Base-by-base conservation (phyloP, 2,113 vertebrate genomes). In the Plotosus lineatus region DNA sequence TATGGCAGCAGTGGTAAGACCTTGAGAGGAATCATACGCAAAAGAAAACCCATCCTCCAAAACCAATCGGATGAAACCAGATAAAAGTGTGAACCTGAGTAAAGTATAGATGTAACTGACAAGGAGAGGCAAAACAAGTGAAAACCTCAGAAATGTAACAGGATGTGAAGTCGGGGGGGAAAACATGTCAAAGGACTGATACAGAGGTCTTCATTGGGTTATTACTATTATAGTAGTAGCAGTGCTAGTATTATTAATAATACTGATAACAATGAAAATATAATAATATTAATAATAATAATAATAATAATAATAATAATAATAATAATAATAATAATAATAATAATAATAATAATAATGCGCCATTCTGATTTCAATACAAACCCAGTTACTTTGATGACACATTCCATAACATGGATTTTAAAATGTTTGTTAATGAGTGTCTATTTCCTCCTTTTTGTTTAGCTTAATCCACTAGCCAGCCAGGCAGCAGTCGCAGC, bases 381-480 rank as follows among this genome's bases (percentile, higher is more conserved):
- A 10, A 38, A 63, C 17, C 7, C 33, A 3, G 17, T 63, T 14
- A 36, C 19, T 19, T 65, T 65, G 33, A 38, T 23, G 3, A 38
- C 33, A 38, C 33, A 23, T 65, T 38, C 33, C 36, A 10, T 21
- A 63, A 21, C 15, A 14, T 58, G 10, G 23, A 68, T 42, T 50
- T 8, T 8, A 50, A 40, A 38, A 11, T n/a, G 53, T 81, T 53
- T 72, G 11, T 73, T n/a, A 26, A 19, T 58, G 4, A 44, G 3
- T 68, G 48, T 36, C 8, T 36, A 2, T 81, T 23, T 23, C 65
- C n/a, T 40, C 82, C 65, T 73, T 23, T 50, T 76, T 87, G 80
- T 89, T 84, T 94, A 99, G 97, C 92, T 99, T 91, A 98, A 97
- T 89, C 97, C 98, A 21, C 91, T 99, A 89, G 96, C 98, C 90